Evolutionary conservation across 2,113 vertebrate species (phyloP).

Genomic region (Gymnogyps californianus): DNA sequence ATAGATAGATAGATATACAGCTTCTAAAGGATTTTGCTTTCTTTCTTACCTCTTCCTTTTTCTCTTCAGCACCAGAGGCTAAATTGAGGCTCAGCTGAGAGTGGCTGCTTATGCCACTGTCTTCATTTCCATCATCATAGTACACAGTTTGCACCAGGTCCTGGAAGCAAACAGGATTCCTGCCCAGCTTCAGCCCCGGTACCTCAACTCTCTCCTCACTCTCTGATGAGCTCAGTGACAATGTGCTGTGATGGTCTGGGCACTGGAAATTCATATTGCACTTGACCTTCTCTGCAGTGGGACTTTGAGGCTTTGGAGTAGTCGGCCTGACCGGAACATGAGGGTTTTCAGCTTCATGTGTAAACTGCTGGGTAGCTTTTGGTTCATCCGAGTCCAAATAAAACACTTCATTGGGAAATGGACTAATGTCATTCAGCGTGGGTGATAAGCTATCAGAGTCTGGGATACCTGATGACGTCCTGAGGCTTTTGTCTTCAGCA

Average conservation of each 20-base stretch:
- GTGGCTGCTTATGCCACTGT: slow-evolving; percentile 69
- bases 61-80: slow-evolving; percentile 56
- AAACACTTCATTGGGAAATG: slow-evolving; percentile 58
- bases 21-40: neutral
- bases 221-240: slow-evolving; percentile 73
- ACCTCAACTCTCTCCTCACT: slow-evolving; percentile 67
- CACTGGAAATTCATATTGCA: slow-evolving; percentile 49
- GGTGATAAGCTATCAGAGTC: neutral
- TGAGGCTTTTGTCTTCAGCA: neutral
- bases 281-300: slow-evolving; percentile 36
- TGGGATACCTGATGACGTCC: neutral
- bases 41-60: slow-evolving; percentile 77
- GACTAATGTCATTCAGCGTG: neutral
- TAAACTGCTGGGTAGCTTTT: neutral
- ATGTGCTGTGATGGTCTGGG: slow-evolving; percentile 48
- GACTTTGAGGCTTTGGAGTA: slow-evolving; percentile 77
- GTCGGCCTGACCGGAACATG: slow-evolving; percentile 42
- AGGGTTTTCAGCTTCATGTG: slow-evolving; percentile 16
- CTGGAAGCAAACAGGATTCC: slow-evolving; percentile 57
- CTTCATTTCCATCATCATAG: slow-evolving; percentile 65
- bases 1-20: neutral
- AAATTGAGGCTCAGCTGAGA: slow-evolving; percentile 63
- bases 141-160: slow-evolving; percentile 5
- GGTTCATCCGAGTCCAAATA: slow-evolving; percentile 4
- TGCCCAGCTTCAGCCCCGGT: slow-evolving; percentile 20